phyloP scores from a whole-genome alignment of 2,888 invertebrate species.

The Lochmaea crataegi region DNA sequence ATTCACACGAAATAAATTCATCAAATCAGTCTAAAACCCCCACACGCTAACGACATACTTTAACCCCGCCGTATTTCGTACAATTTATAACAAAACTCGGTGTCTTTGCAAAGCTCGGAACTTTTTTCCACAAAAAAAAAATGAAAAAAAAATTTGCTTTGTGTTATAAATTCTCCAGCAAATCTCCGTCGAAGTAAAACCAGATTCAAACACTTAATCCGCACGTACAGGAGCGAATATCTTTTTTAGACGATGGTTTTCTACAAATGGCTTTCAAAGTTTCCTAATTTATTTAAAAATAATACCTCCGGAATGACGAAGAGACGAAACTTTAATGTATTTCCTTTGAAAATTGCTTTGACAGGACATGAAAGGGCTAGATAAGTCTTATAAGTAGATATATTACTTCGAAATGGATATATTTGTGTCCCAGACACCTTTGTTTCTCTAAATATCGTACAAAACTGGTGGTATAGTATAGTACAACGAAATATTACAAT shows the following conservation, averaged over 20 bases:
- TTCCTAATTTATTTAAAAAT: conserved; percentile 12
- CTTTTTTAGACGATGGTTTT: conserved; percentile 7
- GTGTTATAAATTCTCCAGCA: background rate
- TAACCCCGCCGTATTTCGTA: too few species aligned
- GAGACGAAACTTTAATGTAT: conserved; percentile 2
- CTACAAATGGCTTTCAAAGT: conserved; percentile 10
- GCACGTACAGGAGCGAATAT: conserved; percentile 1
- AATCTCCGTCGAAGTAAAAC: background rate
- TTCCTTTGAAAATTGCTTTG: background rate
- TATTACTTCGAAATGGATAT: conserved; percentile 1
- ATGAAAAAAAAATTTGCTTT: background rate
- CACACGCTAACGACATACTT: too few species aligned
- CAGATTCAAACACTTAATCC: conserved; percentile 6
- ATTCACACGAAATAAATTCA: too few species aligned
- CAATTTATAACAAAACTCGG: too few species aligned
- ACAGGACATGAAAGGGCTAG: background rate
- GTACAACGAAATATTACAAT: too few species aligned
- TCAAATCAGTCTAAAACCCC: too few species aligned
- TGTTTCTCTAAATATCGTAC: too few species aligned
- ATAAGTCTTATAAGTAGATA: background rate
- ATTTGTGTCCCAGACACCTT: background rate
- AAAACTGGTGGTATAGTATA: too few species aligned
- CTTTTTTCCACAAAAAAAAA: too few species aligned
- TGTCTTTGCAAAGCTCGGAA: too few species aligned
- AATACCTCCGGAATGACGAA: background rate